A percentile compares a stretch with the other conserved stretches of the same genome.
These are phyloP conservation scores for Gadopsis bispinosus DNA, from an alignment of 2,797 vertebrate genomes.

Conservation along the genomic window DNA sequence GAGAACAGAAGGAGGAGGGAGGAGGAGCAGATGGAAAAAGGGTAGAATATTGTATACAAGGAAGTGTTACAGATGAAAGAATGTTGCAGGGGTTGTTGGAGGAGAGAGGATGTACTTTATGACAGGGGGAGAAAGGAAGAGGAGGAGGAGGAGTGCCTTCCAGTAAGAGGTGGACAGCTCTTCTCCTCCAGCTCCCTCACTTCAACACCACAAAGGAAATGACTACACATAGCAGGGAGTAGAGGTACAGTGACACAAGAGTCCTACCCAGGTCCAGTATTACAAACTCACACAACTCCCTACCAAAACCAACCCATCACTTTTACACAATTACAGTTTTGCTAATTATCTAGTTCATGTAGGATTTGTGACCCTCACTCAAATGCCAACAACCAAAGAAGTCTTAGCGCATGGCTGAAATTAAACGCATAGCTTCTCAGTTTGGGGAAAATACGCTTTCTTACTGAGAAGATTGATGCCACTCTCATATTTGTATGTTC, in stretches of 20 bases:
- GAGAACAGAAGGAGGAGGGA: not conserved
- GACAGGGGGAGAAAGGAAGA: slow-evolving; percentile 19
- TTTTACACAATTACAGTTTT: not conserved
- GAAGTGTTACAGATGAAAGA: slow-evolving; percentile 49
- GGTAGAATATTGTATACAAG: slow-evolving; percentile 14
- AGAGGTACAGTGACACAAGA: slow-evolving; percentile 18
- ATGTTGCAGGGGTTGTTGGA: slow-evolving; percentile 39
- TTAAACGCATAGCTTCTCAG: not conserved
- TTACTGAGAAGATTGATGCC: not conserved
- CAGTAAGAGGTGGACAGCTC: slow-evolving; percentile 64
- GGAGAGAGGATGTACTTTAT: slow-evolving; percentile 28
- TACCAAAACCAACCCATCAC: not conserved
- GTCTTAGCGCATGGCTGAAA: not conserved
- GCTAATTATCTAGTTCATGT: not conserved
- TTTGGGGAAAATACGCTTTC: not conserved
- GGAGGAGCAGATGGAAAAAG: slow-evolving; percentile 21
- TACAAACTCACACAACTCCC: not conserved
- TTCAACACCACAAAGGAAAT: slow-evolving; percentile 50
- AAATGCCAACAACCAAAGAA: not conserved
- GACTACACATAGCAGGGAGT: slow-evolving; percentile 16
- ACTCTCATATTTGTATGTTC: not conserved
- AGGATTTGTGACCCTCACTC: not conserved
- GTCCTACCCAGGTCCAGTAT: slow-evolving; percentile 5
- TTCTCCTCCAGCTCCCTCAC: slow-evolving; percentile 20
- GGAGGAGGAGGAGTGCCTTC: slow-evolving; percentile 56